Evolutionary conservation across 2,113 vertebrate genomes (phyloP), one percentile per base, ranked within the genome.

Genomic region (Saimiri boliviensis): DNA sequence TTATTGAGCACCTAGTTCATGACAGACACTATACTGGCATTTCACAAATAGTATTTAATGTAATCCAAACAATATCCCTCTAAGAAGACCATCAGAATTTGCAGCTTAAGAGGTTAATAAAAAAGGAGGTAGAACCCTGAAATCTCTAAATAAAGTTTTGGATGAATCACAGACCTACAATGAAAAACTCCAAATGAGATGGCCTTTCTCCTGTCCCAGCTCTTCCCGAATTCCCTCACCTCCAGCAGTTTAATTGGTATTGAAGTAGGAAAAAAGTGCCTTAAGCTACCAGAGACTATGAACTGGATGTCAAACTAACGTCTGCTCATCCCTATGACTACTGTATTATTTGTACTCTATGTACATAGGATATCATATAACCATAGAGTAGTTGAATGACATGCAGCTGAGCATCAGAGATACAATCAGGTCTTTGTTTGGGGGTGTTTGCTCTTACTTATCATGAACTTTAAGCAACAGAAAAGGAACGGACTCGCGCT

Each of bases 61-160:
- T 37, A 66, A 86, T 37, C 54, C 6, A 85, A 19, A 47, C 23
- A 58, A 23, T 25, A n/a, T 37, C 37, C 81, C 6, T 60, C 1
- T 66, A 56, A 94, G 54, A 94, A 86, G 40, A 60, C n/a, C 8
- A 71, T 63, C 66, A 63, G 12, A 73, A 86, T 82, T 42, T 77
- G 66, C n/a, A 88, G 30, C 30, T 49, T 92, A 37, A 77, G 30
- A 94, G 21, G 17, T 68, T 80, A 76, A 54, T 68, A 71, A 45
- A 58, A 58, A 63, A 63, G 60, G 5, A 32, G 60, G 27, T 63
- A 63, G 60, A 63, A n/a, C 13, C 25, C 9, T 79, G n/a, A 71
- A 30, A 88, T 52, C 37, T 32, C 71, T 89, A 94, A 91, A 56
- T 35, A 35, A 84, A 76, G 73, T 54, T 20, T 49, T 77, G 10